Evolutionary conservation across 2,113 vertebrate genomes (phyloP).

Genomic region (Physeter macrocephalus): DNA sequence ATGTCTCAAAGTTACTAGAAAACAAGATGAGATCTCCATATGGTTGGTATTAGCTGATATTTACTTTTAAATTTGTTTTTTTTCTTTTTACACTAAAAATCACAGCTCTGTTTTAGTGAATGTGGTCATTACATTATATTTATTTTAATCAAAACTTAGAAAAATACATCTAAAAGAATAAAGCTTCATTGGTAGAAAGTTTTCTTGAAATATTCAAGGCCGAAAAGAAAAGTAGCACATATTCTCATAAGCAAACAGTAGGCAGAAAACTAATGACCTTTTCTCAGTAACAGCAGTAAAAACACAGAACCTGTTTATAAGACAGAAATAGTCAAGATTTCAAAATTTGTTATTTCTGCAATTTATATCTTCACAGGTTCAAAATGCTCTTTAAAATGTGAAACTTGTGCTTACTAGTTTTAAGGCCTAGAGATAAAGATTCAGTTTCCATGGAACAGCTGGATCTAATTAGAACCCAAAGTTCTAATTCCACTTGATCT

Average conservation of each 20-base stretch:
- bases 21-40: background rate
- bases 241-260: background rate
- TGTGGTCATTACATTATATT: background rate
- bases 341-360: background rate
- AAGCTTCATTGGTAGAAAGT: background rate
- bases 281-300: background rate
- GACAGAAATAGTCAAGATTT: background rate
- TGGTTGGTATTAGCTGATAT: background rate
- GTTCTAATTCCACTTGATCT: conserved; percentile 64
- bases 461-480: conserved; percentile 71
- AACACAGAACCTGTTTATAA: background rate
- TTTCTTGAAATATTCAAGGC: background rate
- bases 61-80: background rate
- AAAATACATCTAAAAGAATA: background rate
- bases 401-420: conserved; percentile 35
- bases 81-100: background rate
- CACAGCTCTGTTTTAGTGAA: background rate
- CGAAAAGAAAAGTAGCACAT: background rate
- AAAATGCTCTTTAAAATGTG: conserved; percentile 53
- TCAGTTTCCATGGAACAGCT: conserved; percentile 49
- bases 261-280: background rate
- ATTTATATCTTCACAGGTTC: conserved; percentile 32
- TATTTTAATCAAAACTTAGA: background rate
- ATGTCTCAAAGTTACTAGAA: background rate
- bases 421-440: conserved; percentile 30